Evolutionary conservation across 2,113 vertebrate genomes (phyloP).

Genomic region (Peromyscus californicus): DNA sequence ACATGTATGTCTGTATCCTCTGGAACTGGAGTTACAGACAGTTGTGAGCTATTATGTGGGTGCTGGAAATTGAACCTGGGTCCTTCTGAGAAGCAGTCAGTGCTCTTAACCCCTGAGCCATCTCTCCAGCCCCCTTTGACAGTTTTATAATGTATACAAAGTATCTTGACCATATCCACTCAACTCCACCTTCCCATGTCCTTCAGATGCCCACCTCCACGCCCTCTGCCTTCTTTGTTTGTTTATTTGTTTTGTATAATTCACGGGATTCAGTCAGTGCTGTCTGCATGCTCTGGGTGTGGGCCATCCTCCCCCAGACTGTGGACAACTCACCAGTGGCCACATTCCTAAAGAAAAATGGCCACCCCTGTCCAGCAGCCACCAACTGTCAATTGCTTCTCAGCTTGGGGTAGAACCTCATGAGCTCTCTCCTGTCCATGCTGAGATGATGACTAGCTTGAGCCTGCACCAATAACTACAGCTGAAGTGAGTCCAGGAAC

Average conservation of each 20-base stretch:
- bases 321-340: background rate
- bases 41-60: no score
- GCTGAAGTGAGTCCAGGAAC: background rate
- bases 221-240: background rate
- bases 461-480: background rate
- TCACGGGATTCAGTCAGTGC: background rate
- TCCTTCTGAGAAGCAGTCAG: no score
- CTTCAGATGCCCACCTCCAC: background rate
- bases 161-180: background rate
- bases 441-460: background rate
- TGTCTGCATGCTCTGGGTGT: background rate
- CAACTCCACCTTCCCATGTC: background rate
- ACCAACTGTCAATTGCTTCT: background rate
- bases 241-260: background rate
- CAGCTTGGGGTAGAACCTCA: background rate
- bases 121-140: no score
- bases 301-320: background rate
- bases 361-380: background rate
- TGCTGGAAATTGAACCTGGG: no score
- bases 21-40: no score
- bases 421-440: background rate
- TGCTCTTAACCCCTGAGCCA: no score
- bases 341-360: background rate
- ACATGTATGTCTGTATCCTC: no score
- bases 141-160: background rate